Base-by-base conservation (phyloP, 2,113 vertebrate species). In the Thinocorus orbignyianus region DNA sequence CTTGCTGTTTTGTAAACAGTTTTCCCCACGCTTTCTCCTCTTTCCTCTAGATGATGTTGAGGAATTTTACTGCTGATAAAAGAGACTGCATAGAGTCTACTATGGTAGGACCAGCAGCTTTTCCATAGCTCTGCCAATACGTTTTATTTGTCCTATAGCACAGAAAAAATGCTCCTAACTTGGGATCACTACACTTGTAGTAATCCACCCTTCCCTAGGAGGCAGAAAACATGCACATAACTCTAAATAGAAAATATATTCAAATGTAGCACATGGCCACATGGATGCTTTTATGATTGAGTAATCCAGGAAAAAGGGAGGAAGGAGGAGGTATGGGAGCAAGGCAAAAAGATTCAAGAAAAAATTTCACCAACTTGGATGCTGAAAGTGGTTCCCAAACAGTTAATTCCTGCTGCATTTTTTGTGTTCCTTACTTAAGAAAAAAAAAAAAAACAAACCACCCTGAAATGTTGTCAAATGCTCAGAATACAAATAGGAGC, bases 231-330 rank as follows among this genome's bases (percentile, higher is more conserved):
- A 35, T 0, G 1, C 61, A 57, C 20, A 26, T 81, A 57, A 52
- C 48, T 88, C 33, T 65, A 90, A 94, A 62, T 8, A 96, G 54
- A 86, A 86, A 81, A 90, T 93, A 46, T 18, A 73, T 88, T 94
- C 77, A 82, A 81, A 42, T 14, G 13, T 57, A 49, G 58, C 62
- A 69, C 30, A 17, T 73, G 76, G 37, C 41, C 58, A 13, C 28
- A 35, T 18, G 51, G 46, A 70, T 90, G 51, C 71, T 94, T 94
- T 86, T 82, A 24, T 39, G 54, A 73, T 6, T 88, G 58, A 72
- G 42, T 90, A 89, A 95, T 72, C 31, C 17, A 28, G 44, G 49
- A 82, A 44, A 72, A 86, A 65, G 33, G 9, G 16, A 28, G 48
- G 58, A 68, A n/a, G 48, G 37, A 82, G 57, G 35, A 71, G 19